A percentile compares a stretch with the other conserved stretches of the same genome.
These are phyloP conservation scores for Phylloscopus trochilus DNA, from an alignment of 2,113 vertebrate species.

Conservation along the genomic window DNA sequence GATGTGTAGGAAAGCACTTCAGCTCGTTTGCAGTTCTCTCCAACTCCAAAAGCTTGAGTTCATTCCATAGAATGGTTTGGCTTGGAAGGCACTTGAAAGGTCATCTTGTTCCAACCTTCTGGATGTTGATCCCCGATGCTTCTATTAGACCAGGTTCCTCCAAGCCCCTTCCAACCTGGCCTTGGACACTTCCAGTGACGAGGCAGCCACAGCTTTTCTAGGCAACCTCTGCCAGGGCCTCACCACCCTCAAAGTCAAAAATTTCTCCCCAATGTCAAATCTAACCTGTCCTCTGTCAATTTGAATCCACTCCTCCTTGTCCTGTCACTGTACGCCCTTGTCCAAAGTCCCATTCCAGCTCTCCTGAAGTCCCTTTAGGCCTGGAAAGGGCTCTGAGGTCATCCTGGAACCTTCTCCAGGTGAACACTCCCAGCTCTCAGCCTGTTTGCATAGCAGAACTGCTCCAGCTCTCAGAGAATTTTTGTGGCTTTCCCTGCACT, in stretches of 20 bases:
- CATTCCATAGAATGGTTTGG: background rate
- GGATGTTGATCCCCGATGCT: background rate
- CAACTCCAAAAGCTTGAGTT: background rate
- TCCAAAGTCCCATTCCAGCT: background rate
- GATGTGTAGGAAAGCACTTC: background rate
- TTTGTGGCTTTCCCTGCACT: background rate
- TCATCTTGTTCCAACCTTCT: rapidly evolving
- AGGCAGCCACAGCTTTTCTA: background rate
- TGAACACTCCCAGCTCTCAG: background rate
- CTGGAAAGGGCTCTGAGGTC: background rate
- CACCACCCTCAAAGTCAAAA: background rate
- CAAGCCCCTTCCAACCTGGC: rapidly evolving
- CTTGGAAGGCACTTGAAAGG: background rate
- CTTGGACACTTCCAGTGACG: background rate
- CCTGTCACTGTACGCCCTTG: background rate
- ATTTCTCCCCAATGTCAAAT: background rate
- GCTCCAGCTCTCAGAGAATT: background rate
- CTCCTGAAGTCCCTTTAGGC: background rate
- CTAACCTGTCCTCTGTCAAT: background rate
- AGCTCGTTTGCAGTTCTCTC: background rate
- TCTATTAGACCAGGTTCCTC: background rate
- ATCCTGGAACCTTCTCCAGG: background rate
- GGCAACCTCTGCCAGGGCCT: rapidly evolving
- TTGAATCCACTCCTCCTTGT: background rate
- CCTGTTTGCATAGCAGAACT: background rate